Evolutionary conservation across 2,888 invertebrate species (phyloP).

Genomic region (Beris morrisii): DNA sequence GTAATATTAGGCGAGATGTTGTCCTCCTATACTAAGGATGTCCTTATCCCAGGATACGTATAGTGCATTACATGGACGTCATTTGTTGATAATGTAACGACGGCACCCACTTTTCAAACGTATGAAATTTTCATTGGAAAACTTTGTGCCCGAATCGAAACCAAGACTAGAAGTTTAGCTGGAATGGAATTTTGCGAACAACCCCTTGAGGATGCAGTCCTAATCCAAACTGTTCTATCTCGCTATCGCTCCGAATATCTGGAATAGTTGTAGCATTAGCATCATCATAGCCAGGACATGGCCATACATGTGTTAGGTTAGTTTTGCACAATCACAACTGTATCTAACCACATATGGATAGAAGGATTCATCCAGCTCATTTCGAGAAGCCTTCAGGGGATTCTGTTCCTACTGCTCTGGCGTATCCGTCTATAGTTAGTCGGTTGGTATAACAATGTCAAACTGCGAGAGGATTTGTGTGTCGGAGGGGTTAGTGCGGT

Average conservation of each 20-base stretch:
- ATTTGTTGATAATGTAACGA: conserved; percentile 19
- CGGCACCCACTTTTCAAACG: conserved; percentile 7
- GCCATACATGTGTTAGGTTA: conserved; percentile 38
- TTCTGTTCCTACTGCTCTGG: conserved; percentile 23
- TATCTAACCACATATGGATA: conserved; percentile 24
- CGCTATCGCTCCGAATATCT: too few relatives aligned
- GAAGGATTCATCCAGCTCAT: neutral
- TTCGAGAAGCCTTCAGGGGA: conserved; percentile 15
- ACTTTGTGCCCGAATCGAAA: neutral
- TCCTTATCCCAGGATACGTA: too few relatives aligned
- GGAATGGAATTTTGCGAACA: conserved; percentile 16
- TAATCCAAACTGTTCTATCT: neutral
- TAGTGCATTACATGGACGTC: conserved; percentile 1
- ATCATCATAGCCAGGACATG: conserved; percentile 35
- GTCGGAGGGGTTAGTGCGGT: conserved; percentile 22
- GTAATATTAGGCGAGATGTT: too few relatives aligned
- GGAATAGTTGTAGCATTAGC: conserved; percentile 12
- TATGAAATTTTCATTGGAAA: conserved; percentile 29
- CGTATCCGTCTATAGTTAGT: conserved; percentile 8
- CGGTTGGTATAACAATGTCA: conserved; percentile 20
- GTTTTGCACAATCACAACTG: conserved; percentile 34
- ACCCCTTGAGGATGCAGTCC: conserved; percentile 10
- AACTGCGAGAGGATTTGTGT: conserved; percentile 24
- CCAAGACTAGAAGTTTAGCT: neutral
- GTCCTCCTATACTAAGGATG: too few relatives aligned